These are phyloP conservation scores for Malthinus flaveolus DNA, from an alignment of 2,888 invertebrate species.

Conservation along the genomic window DNA sequence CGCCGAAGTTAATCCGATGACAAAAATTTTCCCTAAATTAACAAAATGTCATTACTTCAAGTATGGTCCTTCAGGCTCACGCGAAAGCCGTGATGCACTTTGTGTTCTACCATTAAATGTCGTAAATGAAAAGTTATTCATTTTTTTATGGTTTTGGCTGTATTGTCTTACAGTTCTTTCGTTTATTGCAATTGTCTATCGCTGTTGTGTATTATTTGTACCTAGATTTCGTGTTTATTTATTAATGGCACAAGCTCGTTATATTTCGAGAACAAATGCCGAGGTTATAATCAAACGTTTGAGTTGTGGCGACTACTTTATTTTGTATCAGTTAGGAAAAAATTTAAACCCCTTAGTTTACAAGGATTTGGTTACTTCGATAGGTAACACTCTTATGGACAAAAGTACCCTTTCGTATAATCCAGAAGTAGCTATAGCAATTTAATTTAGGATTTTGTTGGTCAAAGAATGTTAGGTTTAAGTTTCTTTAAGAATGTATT, in stretches of 20 bases:
- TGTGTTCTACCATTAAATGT: constrained; percentile 79
- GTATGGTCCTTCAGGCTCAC: constrained; percentile 64
- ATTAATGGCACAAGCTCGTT: constrained; percentile 64
- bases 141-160: constrained; percentile 77
- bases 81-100: constrained; percentile 63
- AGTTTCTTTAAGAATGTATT: neutral
- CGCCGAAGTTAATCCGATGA: constrained; percentile 62
- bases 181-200: constrained; percentile 67
- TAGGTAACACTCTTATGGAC: constrained; percentile 30
- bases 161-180: constrained; percentile 65
- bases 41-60: constrained; percentile 65
- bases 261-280: constrained; percentile 57
- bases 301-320: constrained; percentile 76
- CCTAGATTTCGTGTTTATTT: constrained; percentile 64
- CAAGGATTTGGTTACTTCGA: constrained; percentile 60
- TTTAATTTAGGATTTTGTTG: constrained; percentile 23
- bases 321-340: constrained; percentile 73
- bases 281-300: constrained; percentile 57
- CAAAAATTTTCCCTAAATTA: constrained; percentile 68
- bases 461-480: neutral
- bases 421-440: constrained; percentile 36
- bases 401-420: constrained; percentile 33
- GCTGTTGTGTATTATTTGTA: constrained; percentile 60
- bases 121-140: constrained; percentile 78
- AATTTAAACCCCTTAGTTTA: constrained; percentile 74